A percentile compares a stretch with the other conserved stretches of the same genome.
Conservation (phyloP, 1,140 invertebrate species). For the Sycophaga agraensis region DNA sequence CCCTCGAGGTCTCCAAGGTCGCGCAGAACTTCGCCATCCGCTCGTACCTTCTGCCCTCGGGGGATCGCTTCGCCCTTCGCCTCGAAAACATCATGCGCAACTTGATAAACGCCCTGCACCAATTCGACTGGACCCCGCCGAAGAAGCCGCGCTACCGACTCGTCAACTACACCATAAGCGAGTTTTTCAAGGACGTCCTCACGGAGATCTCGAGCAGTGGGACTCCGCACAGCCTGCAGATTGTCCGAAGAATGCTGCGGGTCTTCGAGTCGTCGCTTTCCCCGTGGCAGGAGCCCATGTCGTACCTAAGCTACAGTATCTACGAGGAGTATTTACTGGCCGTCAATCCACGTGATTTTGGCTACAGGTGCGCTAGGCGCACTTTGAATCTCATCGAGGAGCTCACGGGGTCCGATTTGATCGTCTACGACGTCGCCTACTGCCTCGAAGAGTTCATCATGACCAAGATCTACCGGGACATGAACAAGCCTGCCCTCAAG, state of each 20-base stretch:
- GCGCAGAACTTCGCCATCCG: neutral
- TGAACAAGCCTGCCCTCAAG: neutral
- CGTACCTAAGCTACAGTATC: neutral
- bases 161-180: neutral
- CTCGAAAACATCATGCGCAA: neutral
- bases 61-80: neutral
- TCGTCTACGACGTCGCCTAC: neutral
- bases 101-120: neutral
- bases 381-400: neutral
- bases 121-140: neutral
- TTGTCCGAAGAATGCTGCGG: conserved; percentile 1
- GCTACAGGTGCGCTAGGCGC: neutral
- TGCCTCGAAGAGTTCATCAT: neutral
- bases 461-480: neutral
- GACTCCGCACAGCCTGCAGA: neutral
- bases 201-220: neutral
- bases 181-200: neutral
- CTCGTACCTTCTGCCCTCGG: neutral
- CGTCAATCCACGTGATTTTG: neutral
- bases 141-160: neutral
- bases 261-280: neutral
- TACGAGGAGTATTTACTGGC: conserved; percentile 7
- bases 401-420: neutral
- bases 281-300: neutral
- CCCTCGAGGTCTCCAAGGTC: neutral